Evolutionary conservation across 64 coral and sea anemone genomes (phyloP).

Genomic region (Actinia tenebrosa): DNA sequence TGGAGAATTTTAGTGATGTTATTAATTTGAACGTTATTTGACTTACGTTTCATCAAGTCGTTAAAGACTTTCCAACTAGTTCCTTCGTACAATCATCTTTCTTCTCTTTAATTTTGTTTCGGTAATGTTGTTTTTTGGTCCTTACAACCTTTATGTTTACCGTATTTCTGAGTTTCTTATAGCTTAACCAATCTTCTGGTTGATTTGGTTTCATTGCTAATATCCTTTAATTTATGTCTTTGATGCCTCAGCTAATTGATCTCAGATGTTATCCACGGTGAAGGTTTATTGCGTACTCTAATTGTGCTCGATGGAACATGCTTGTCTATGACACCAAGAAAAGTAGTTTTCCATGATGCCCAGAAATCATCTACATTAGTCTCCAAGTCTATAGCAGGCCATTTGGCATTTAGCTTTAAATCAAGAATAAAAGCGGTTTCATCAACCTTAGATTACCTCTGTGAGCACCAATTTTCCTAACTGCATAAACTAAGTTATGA

Average conservation of each 20-base stretch:
- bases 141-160: too few species aligned
- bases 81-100: too few species aligned
- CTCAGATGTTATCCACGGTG: constrained; percentile 39
- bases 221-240: neutral
- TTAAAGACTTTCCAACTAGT: too few species aligned
- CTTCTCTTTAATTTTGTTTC: too few species aligned
- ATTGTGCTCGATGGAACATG: constrained; percentile 31
- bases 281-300: constrained; percentile 36
- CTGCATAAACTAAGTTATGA: constrained; percentile 34
- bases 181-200: neutral
- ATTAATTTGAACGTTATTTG: too few species aligned
- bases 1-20: too few species aligned
- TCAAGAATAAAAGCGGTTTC: neutral
- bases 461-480: constrained; percentile 29
- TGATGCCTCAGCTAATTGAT: neutral
- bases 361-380: constrained; percentile 4
- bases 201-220: neutral
- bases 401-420: neutral
- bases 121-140: too few species aligned
- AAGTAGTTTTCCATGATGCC: constrained; percentile 34
- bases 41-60: too few species aligned
- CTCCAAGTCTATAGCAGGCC: neutral
- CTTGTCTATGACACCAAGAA: constrained; percentile 35
- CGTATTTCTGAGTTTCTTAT: too few species aligned
- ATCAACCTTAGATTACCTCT: constrained; percentile 38